phyloP scores from a whole-genome alignment of 2,797 vertebrate species.

The Siniperca scherzeri region DNA sequence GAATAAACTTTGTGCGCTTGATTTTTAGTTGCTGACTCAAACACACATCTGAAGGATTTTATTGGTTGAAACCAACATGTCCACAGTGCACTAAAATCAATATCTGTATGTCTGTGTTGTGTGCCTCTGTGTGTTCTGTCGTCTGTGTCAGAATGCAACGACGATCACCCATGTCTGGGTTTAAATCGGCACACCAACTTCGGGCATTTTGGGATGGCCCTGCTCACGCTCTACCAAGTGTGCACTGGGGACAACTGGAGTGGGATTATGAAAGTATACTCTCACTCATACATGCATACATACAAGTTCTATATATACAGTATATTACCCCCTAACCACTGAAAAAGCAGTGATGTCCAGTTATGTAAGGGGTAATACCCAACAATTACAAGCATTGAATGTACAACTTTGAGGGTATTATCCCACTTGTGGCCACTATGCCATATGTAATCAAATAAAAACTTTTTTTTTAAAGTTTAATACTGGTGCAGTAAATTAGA shows the following conservation, averaged over 20 bases:
- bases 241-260: slow-evolving; percentile 51
- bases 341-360: too few species aligned
- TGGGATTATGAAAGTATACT: slow-evolving; percentile 22
- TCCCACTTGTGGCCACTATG: not conserved
- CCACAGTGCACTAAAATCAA: not conserved
- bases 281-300: not conserved
- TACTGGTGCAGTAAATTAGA: not conserved
- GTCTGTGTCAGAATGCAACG: slow-evolving; percentile 17
- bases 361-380: too few species aligned
- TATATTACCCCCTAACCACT: not conserved
- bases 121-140: not conserved
- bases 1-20: not conserved
- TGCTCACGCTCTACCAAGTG: slow-evolving; percentile 30
- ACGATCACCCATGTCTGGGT: not conserved
- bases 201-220: slow-evolving; percentile 13
- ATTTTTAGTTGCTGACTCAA: not conserved
- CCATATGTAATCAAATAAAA: too few species aligned
- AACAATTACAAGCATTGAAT: too few species aligned
- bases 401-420: too few species aligned
- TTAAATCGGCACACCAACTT: slow-evolving; percentile 10
- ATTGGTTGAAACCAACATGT: not conserved
- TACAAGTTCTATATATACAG: not conserved
- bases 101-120: not conserved
- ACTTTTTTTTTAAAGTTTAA: not conserved
- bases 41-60: not conserved